Conservation (phyloP, 23 tunicate species). For the Ciona savignyi region DNA sequence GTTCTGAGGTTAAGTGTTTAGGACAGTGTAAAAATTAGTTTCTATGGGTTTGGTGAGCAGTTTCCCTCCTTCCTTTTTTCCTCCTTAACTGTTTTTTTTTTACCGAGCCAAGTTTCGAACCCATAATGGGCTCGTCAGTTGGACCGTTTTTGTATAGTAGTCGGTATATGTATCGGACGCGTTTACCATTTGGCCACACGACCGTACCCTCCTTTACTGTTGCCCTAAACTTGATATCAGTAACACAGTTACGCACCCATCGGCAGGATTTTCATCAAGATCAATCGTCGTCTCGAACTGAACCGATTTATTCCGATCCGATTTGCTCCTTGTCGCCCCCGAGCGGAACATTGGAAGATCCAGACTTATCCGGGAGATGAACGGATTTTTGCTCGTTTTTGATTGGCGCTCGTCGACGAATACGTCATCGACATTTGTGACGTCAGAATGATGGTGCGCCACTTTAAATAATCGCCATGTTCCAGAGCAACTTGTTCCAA, state of each 20-base stretch:
- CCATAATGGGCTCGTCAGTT: too few relatives aligned
- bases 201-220: too few relatives aligned
- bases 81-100: too few relatives aligned
- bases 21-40: too few relatives aligned
- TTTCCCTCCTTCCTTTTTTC: too few relatives aligned
- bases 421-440: conserved; percentile 8
- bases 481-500: conserved; percentile 30
- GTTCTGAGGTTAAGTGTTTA: too few relatives aligned
- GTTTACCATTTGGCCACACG: too few relatives aligned
- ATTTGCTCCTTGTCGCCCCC: not conserved
- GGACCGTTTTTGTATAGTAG: too few relatives aligned
- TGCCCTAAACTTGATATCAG: too few relatives aligned
- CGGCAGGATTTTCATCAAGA: conserved; percentile 7
- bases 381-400: not conserved
- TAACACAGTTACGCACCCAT: conserved; percentile 12
- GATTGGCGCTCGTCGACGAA: not conserved
- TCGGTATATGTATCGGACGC: too few relatives aligned
- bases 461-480: conserved; percentile 66
- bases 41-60: too few relatives aligned
- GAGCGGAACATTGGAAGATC: not conserved
- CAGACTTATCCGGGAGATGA: not conserved
- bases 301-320: not conserved
- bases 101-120: too few relatives aligned
- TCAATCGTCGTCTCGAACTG: not conserved
- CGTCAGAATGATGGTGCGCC: not conserved